Percentiles rank a stretch among this genome's conserved stretches.
Evolutionary conservation across 1,140 invertebrate genomes (phyloP).

Genomic region (Polypedilum pembai): DNA sequence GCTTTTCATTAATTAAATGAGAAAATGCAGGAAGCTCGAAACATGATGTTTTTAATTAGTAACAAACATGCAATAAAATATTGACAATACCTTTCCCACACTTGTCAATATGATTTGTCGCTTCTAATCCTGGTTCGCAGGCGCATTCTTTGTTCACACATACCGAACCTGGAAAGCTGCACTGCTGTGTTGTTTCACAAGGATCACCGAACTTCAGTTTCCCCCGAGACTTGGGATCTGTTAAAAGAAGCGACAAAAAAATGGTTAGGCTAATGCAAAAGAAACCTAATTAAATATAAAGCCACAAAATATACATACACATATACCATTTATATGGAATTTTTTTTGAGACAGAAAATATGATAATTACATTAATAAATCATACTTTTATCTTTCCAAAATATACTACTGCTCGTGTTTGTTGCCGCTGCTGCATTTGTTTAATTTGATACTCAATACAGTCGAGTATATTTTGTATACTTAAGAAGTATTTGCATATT

Average conservation of each 20-base stretch:
- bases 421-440: no score
- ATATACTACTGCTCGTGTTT: not conserved
- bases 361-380: not conserved
- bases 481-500: constrained; percentile 13
- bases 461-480: not conserved
- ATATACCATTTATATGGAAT: not conserved
- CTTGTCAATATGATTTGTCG: constrained; percentile 75
- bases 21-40: not conserved
- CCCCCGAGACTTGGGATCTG: constrained; percentile 47
- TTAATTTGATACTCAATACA: no score
- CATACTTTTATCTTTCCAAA: not conserved
- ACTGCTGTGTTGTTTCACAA: constrained; percentile 59
- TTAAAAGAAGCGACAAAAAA: constrained; percentile 26
- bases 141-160: constrained; percentile 64
- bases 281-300: no score
- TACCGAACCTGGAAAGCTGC: constrained; percentile 61
- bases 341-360: not conserved
- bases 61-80: not conserved
- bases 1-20: not conserved
- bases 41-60: not conserved
- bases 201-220: constrained; percentile 61
- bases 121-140: constrained; percentile 59
- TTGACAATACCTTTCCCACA: constrained; percentile 60
- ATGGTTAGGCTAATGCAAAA: not conserved
- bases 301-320: not conserved